These are phyloP conservation scores for Drosophila tanythrix DNA, from an alignment of 2,888 invertebrate genomes.

Conservation along the genomic window DNA sequence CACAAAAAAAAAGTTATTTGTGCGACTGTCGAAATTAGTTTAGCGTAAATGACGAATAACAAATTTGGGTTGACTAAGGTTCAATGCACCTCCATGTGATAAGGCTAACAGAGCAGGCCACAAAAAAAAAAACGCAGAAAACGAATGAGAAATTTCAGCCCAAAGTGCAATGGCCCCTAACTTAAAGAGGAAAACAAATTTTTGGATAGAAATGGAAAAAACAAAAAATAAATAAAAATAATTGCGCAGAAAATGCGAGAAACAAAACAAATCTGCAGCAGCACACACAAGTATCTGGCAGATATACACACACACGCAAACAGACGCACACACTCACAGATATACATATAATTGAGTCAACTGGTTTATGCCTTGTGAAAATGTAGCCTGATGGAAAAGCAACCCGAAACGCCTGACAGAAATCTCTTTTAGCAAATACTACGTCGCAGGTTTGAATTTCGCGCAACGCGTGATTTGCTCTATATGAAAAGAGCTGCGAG, in stretches of 20 bases:
- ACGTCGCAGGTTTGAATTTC: constrained; percentile 60
- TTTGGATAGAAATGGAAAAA: constrained; percentile 46
- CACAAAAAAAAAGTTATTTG: constrained; percentile 19
- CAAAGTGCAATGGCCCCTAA: constrained; percentile 50
- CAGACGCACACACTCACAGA: background rate
- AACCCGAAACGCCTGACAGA: constrained; percentile 54
- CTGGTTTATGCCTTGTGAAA: constrained; percentile 57
- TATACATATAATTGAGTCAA: constrained; percentile 26
- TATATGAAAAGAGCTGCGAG: constrained; percentile 17
- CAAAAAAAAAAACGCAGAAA: constrained; percentile 15
- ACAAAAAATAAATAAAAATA: constrained; percentile 10
- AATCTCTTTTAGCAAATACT: constrained; percentile 59
- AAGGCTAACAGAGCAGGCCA: constrained; percentile 46
- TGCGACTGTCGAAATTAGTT: constrained; percentile 36
- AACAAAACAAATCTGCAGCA: constrained; percentile 38
- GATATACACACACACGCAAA: constrained; percentile 26
- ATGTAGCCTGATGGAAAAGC: constrained; percentile 42
- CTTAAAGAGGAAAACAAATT: constrained; percentile 44
- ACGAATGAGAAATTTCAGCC: constrained; percentile 39
- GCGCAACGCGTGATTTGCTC: constrained; percentile 52
- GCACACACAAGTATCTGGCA: constrained; percentile 36
- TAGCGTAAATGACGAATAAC: constrained; percentile 39
- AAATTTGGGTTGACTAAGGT: constrained; percentile 41
- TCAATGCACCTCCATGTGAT: constrained; percentile 50
- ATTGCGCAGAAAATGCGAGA: constrained; percentile 53